Base-by-base conservation (phyloP, 2,797 vertebrate genomes). In the Parauchenoglanis ngamensis region DNA sequence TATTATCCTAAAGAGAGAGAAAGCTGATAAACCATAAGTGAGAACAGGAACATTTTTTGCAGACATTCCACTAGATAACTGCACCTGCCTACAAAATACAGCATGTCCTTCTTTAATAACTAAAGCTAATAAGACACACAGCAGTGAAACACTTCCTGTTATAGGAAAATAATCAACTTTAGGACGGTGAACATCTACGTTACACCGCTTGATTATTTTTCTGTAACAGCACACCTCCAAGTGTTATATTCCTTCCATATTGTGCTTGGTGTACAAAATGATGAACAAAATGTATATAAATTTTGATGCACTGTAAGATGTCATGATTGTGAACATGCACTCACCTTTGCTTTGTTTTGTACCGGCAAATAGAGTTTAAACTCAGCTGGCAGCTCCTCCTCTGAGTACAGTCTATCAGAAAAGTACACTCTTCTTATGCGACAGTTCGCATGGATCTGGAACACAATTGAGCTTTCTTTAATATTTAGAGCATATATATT, bases 361-460 rank as follows among this genome's bases (percentile, higher is more conserved):
- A 99, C 97, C 1, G 98, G 98, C 83, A 99, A 94, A 76, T 97
- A 99, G 0, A 99, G 96, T 94, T 99, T 99, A 93, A 99, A 99
- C 92, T 99, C 98, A 0, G 98, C 98, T 0, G 98, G 98, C 35
- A 99, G 96, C 91, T 99, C 98, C 0, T 99, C 98, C 92, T 99
- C 98, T 0, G 98, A 97, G 92, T 99, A 99, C 54, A 99, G 96
- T 78, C 98, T 95, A 94, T 99, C 98, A 10, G 98, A 99, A 95
- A 99, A 99, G 93, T 99, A 99, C 67, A 99, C 98, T 86, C 98
- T 96, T 78, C 98, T 94, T 90, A 99, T 99, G 17, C 98, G 97
- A 92, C 98, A 99, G 94, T 99, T 99, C 0, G 98, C 98, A 0
- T 99, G 98, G 91, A 99, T 99, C 98, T 99, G 93, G 28, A 90